Percentiles rank a stretch among this genome's conserved stretches.
phyloP scores from a whole-genome alignment of 2,113 vertebrate species.

The Aptenodytes forsteri region DNA sequence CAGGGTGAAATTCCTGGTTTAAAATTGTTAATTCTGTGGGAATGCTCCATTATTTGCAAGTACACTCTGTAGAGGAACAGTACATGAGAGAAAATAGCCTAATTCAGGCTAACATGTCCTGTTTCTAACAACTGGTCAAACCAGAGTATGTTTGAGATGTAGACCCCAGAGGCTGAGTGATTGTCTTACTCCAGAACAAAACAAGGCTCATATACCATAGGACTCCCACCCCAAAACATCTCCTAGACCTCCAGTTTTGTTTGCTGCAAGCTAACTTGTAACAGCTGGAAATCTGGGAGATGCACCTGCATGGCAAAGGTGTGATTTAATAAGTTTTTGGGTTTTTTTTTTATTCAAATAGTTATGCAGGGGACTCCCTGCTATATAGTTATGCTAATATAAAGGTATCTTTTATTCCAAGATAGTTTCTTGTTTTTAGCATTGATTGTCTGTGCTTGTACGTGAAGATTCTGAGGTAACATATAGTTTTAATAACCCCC shows the following conservation, averaged over 20 bases:
- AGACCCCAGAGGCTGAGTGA: background rate
- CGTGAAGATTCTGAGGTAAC: background rate
- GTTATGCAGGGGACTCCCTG: background rate
- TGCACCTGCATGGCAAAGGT: background rate
- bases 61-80: background rate
- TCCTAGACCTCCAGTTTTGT: background rate
- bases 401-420: background rate
- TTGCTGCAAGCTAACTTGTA: background rate
- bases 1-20: background rate
- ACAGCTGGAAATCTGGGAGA: background rate
- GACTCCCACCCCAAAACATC: background rate
- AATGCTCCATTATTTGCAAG: background rate
- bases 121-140: background rate
- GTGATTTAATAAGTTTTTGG: background rate
- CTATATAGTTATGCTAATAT: background rate
- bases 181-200: background rate
- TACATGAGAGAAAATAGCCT: background rate
- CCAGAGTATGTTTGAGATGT: background rate
- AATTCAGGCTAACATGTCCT: background rate
- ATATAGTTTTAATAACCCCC: conserved; percentile 44
- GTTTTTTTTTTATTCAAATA: background rate
- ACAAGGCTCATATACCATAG: fast-evolving
- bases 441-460: background rate
- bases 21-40: background rate
- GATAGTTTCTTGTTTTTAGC: background rate